phyloP scores from a whole-genome alignment of 1,140 invertebrate genomes.

The Caenorhabditis remanei region DNA sequence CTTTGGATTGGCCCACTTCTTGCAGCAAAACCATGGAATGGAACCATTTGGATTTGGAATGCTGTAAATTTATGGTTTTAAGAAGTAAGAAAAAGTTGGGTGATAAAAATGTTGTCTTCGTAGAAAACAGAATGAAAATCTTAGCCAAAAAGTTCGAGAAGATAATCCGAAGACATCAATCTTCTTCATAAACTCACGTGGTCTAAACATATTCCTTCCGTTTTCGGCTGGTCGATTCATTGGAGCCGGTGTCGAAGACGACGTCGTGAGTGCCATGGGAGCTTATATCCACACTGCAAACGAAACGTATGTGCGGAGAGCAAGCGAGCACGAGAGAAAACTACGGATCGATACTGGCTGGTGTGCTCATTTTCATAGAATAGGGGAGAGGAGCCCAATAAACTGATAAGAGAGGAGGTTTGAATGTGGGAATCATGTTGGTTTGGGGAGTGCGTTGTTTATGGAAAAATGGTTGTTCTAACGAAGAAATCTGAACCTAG shows the following conservation, averaged over 20 bases:
- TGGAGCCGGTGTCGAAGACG: neutral
- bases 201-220: neutral
- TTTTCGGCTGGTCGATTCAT: neutral
- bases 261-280: neutral
- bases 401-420: slow-evolving; percentile 4
- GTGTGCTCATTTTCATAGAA: neutral
- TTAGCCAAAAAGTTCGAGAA: too few relatives aligned
- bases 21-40: too few relatives aligned
- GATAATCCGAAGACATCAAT: neutral
- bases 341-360: slow-evolving; percentile 4
- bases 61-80: too few relatives aligned
- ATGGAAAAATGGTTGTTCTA: too few relatives aligned
- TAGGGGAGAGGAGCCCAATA: neutral
- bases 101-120: too few relatives aligned
- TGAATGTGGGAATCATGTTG: neutral
- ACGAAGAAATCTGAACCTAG: too few relatives aligned
- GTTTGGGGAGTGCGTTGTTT: neutral
- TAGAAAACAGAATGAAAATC: too few relatives aligned
- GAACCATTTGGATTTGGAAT: too few relatives aligned
- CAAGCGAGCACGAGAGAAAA: slow-evolving; percentile 8
- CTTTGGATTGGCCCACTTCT: too few relatives aligned
- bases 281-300: neutral
- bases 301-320: slow-evolving; percentile 3
- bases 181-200: neutral
- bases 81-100: too few relatives aligned